Evolutionary conservation across 2,888 invertebrate genomes (phyloP), one percentile per base, ranked within the genome.

Genomic region (Hyposoter dolosus): DNA sequence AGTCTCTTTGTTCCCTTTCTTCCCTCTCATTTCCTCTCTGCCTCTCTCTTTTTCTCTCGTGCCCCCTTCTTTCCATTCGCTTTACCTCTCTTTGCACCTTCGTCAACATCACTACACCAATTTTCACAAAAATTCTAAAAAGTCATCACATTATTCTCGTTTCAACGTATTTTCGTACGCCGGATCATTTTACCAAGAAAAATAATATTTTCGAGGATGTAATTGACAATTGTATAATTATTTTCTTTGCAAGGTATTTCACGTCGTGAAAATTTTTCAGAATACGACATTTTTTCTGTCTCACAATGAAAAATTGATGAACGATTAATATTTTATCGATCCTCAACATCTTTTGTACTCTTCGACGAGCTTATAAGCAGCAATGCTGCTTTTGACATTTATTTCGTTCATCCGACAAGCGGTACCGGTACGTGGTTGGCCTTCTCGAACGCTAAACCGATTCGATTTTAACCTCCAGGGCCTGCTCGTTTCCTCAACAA

Each of bases 1-100:
- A 79, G 88, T 80, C 79, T 88, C 89, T 89, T 90, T 89, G 88
- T 90, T 88, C 88, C 47, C 76, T 50, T 47, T 28, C 74, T 65
- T 66, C 60, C 12, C 50, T 43, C 19, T 60, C 28, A 60, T n/a
- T 69, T 23, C 12, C n/a, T 40, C 17, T 35, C 9, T 40, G 28
- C 12, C 53, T 3, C 19, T 17, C 17, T 43, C 19, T 19, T 43
- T 19, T 9, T n/a, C 43, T 43, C 68, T 19, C 7, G 43, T 23
- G 12, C 47, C 17, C n/a, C 32, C 50, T 15, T 53, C 23, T 5
- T 40, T 19, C 40, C 3, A 1, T 45, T 69, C 45, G 28, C 69
- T 6, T 45, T 1, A 66, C 19, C 66, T 66, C 9, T 7, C 35
- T 40, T 19, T 12, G 40, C n/a, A 5, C 9, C 10, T 66, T 43